Evolutionary conservation across 2,888 invertebrate species (phyloP).

Genomic region (Watsonalla binaria): DNA sequence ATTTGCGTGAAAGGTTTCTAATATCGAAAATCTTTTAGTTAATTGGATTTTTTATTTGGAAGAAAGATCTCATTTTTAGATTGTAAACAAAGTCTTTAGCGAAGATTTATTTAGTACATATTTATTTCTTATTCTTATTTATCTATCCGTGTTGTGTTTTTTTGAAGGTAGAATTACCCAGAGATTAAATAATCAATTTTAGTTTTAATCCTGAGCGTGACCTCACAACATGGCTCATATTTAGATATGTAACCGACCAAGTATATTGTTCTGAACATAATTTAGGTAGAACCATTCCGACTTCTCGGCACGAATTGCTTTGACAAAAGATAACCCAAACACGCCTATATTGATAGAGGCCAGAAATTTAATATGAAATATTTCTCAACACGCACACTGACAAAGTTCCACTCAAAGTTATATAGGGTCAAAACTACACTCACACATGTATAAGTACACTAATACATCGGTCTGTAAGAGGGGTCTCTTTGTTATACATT

Average conservation of each 20-base stretch:
- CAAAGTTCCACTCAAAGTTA: conserved; percentile 26
- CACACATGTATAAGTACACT: conserved; percentile 59
- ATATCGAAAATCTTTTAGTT: conserved; percentile 22
- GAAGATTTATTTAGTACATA: too few relatives aligned
- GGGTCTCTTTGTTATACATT: conserved; percentile 78
- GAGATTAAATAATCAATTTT: too few relatives aligned
- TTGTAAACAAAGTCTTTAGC: too few relatives aligned
- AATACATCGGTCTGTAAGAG: conserved; percentile 69
- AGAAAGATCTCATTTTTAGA: too few relatives aligned
- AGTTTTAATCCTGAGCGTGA: too few relatives aligned
- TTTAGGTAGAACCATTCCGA: background rate
- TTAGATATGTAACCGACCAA: background rate
- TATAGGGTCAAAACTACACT: conserved; percentile 44
- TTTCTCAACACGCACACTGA: conserved; percentile 48
- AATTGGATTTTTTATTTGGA: conserved; percentile 18
- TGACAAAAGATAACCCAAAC: conserved; percentile 60
- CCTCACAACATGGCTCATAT: too few relatives aligned
- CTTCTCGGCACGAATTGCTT: background rate
- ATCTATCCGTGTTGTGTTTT: too few relatives aligned
- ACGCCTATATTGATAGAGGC: conserved; percentile 68
- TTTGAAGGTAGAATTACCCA: too few relatives aligned
- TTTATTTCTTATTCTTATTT: too few relatives aligned
- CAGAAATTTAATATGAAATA: conserved; percentile 76
- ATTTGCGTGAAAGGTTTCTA: conserved; percentile 36
- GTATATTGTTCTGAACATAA: background rate